Evolutionary conservation across 2,888 invertebrate species (phyloP).

Genomic region (Anthophora plumipes): DNA sequence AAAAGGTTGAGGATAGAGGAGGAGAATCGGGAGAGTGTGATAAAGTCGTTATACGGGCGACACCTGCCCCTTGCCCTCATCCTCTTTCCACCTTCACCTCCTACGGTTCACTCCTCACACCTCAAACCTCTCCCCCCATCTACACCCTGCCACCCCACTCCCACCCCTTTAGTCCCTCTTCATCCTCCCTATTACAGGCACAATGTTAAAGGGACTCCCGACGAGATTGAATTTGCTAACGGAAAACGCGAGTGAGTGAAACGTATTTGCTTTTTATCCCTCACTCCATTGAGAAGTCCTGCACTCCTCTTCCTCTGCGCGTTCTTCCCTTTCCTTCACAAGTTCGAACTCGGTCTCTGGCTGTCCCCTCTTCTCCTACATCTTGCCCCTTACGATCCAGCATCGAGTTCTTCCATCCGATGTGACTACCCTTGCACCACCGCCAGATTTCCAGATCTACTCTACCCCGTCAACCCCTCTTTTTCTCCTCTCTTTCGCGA

Average conservation of each 20-base stretch:
- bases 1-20: constrained; percentile 68
- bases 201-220: constrained; percentile 83
- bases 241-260: constrained; percentile 84
- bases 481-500: constrained; percentile 10
- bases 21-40: constrained; percentile 75
- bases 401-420: constrained; percentile 50
- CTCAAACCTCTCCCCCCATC: too few species aligned
- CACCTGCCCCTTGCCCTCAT: constrained; percentile 77
- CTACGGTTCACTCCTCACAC: constrained; percentile 71
- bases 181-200: constrained; percentile 83
- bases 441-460: constrained; percentile 63
- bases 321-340: constrained; percentile 48
- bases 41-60: constrained; percentile 83
- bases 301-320: constrained; percentile 65
- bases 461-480: neutral
- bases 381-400: constrained; percentile 53
- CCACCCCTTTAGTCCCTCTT: constrained; percentile 77
- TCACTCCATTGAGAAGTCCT: constrained; percentile 80
- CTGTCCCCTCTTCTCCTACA: constrained; percentile 42
- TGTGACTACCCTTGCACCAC: constrained; percentile 65
- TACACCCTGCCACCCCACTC: too few species aligned
- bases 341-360: constrained; percentile 54
- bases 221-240: constrained; percentile 84
- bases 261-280: constrained; percentile 84
- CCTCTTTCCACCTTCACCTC: constrained; percentile 59